Evolutionary conservation across 1,140 invertebrate genomes (phyloP).

Genomic region (Pararge aegeria): DNA sequence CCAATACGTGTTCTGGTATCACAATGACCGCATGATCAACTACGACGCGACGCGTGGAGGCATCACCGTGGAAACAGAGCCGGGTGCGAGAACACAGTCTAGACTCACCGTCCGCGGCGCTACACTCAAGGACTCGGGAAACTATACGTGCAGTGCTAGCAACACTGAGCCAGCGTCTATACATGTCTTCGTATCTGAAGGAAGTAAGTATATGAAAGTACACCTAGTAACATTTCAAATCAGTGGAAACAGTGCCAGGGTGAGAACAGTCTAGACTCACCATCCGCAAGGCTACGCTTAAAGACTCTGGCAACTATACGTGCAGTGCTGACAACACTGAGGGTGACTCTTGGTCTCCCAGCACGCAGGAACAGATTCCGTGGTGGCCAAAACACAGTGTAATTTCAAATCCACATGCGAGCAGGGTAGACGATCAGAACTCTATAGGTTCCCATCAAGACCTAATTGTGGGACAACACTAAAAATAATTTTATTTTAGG

Average conservation of each 20-base stretch:
- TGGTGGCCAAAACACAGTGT: too few species aligned
- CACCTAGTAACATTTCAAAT: not conserved
- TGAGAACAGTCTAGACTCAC: constrained; percentile 89
- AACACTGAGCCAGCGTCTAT: constrained; percentile 94
- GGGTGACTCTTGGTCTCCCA: too few species aligned
- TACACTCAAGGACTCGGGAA: constrained; percentile 91
- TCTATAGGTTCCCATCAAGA: too few species aligned
- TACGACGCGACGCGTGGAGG: constrained; percentile 92
- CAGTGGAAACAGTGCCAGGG: constrained; percentile 92
- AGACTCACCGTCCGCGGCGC: constrained; percentile 91
- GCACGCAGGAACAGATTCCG: too few species aligned
- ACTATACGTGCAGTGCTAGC: constrained; percentile 94
- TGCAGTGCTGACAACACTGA: constrained; percentile 94
- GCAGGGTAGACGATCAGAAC: too few species aligned
- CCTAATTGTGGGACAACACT: too few species aligned
- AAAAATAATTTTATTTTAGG: too few species aligned
- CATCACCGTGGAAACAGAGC: constrained; percentile 92
- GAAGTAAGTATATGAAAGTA: constrained; percentile 75
- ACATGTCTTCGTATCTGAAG: constrained; percentile 94
- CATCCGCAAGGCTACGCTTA: constrained; percentile 89
- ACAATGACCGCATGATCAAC: constrained; percentile 95
- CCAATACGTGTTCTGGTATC: constrained; percentile 95
- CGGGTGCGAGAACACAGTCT: constrained; percentile 90
- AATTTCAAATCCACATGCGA: too few species aligned
- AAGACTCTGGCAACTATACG: constrained; percentile 94